A percentile compares a stretch with the other conserved stretches of the same genome.
Conservation (phyloP, 2,888 invertebrate species). For the Xanthostigma xanthostigma region DNA sequence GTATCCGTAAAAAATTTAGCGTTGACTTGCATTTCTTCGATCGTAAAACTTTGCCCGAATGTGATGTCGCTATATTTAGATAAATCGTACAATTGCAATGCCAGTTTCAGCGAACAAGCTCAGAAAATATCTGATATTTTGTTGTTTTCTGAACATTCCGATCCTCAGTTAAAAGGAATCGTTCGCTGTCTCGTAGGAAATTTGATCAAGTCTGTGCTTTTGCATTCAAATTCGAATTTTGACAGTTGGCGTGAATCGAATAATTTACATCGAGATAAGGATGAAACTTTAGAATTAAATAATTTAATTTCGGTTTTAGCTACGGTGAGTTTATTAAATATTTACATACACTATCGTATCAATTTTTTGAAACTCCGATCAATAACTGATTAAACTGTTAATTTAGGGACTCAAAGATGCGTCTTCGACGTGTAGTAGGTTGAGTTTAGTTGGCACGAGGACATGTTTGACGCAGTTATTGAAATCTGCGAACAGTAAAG, state of each 20-base stretch:
- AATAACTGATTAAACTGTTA: slow-evolving; percentile 11
- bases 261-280: slow-evolving; percentile 27
- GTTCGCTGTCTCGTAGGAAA: slow-evolving; percentile 50
- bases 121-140: slow-evolving; percentile 49
- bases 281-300: slow-evolving; percentile 29
- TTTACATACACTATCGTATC: neutral
- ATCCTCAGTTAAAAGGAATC: slow-evolving; percentile 69
- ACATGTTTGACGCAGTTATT: slow-evolving; percentile 41
- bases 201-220: slow-evolving; percentile 45
- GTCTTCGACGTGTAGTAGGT: slow-evolving; percentile 59
- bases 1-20: slow-evolving; percentile 87
- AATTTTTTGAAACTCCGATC: neutral
- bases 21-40: slow-evolving; percentile 60
- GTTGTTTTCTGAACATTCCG: slow-evolving; percentile 52
- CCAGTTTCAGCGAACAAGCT: slow-evolving; percentile 17
- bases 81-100: slow-evolving; percentile 28
- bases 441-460: slow-evolving; percentile 48
- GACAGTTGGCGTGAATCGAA: slow-evolving; percentile 32
- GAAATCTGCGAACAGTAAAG: slow-evolving; percentile 41
- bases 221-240: slow-evolving; percentile 39
- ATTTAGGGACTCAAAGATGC: slow-evolving; percentile 55
- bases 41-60: slow-evolving; percentile 58
- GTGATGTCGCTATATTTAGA: slow-evolving; percentile 50
- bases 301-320: slow-evolving; percentile 36
- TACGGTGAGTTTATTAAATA: slow-evolving; percentile 30